Base-by-base conservation (phyloP, 2,888 invertebrate species). In the Pyrrhia umbra region DNA sequence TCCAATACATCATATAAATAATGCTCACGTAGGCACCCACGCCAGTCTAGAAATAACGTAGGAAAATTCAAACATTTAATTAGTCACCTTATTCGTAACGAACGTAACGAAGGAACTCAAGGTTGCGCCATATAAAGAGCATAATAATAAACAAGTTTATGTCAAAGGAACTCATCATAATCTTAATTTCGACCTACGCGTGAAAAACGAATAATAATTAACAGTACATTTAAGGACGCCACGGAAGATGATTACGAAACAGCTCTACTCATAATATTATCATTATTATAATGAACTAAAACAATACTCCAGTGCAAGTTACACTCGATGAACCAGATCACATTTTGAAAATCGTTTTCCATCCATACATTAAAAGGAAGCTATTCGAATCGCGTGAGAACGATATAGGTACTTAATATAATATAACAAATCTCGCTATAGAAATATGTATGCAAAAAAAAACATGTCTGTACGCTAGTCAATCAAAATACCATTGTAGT, bases 41-140 rank as follows among this genome's bases (percentile, higher is more conserved):
- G 81, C 87, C 45, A 68, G 77, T 81, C 87, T 88, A 85, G 85
- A 85, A 87, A 89, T 89, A 91, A 90, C 85, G 85, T 84, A 89
- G 92, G 92, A 93, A 93, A 94, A 93, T 84, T 92, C 85, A 89
- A 90, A 88, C 86, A 91, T 88, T 90, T 92, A 93, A 94, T 93
- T 92, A 93, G 89, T 87, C 88, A 81, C 93, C 92, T 84, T 92
- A 92, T 92, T 87, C 77, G 91, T 89, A 82, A 87, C 82, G 84
- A 86, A 85, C 77, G 91, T 89, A 82, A 87, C 82, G 84, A 86
- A 85, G 90, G 88, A 90, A 88, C 88, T 88, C 92, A 93, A 94
- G 94, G 94, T 75, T 89, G 81, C 76, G 72, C 92, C 94, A 87
- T 93, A 91, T 90, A 91, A 76, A 91, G 92, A 87, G 75, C 87